A percentile compares a stretch with the other conserved stretches of the same genome.
Conservation (phyloP, 1,140 invertebrate species). For the Littorina saxatilis region DNA sequence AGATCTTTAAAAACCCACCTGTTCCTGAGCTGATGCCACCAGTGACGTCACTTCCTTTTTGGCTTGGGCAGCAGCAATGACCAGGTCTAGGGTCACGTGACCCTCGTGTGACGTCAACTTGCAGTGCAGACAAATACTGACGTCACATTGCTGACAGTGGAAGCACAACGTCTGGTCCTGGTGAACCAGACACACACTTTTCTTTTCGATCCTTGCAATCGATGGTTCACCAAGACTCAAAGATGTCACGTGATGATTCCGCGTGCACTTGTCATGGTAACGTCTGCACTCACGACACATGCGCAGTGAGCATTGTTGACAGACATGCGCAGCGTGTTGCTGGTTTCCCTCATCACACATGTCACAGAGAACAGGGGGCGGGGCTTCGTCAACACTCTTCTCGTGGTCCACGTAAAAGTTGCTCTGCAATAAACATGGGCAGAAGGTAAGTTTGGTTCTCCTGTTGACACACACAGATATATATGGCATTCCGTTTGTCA, state of each 20-base stretch:
- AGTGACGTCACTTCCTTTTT: slow-evolving; percentile 17
- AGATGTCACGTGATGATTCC: slow-evolving; percentile 13
- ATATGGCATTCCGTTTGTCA: background rate
- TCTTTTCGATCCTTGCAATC: background rate
- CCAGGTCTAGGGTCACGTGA: slow-evolving; percentile 13
- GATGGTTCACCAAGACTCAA: background rate
- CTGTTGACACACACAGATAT: background rate
- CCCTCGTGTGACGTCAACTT: slow-evolving; percentile 33
- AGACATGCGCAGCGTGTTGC: slow-evolving; percentile 7
- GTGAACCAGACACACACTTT: slow-evolving; percentile 10
- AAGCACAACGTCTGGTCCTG: slow-evolving; percentile 23
- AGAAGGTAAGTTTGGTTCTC: background rate
- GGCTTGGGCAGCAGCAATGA: background rate
- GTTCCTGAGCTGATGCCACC: background rate
- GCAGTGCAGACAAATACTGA: slow-evolving; percentile 29
- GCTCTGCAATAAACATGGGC: background rate
- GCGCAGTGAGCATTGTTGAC: slow-evolving; percentile 3
- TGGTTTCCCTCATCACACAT: slow-evolving; percentile 19
- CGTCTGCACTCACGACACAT: slow-evolving; percentile 21
- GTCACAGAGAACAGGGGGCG: slow-evolving; percentile 16
- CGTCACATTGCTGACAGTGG: slow-evolving; percentile 27
- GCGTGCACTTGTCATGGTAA: slow-evolving; percentile 5
- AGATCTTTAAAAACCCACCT: slow-evolving; percentile 10
- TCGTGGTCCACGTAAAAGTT: slow-evolving; percentile 24
- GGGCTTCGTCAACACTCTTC: background rate